These are phyloP conservation scores for Datnioides undecimradiatus DNA, from an alignment of 2,113 vertebrate genomes.

Conservation along the genomic window DNA sequence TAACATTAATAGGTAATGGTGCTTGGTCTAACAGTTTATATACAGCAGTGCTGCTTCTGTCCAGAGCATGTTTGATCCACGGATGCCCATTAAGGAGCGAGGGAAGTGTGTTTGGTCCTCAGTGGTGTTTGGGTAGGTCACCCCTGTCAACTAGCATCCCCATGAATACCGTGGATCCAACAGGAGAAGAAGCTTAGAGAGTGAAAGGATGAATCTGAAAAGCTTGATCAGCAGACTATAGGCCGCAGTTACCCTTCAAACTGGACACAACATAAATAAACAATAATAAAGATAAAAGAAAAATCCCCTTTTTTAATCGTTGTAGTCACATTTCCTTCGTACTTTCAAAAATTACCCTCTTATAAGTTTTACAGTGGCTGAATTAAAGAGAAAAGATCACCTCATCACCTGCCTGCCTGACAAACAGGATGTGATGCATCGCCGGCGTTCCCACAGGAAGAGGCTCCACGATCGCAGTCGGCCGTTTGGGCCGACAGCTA, in stretches of 20 bases:
- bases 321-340: background rate
- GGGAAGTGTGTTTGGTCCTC: too few relatives aligned
- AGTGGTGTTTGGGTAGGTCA: too few relatives aligned
- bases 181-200: background rate
- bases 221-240: background rate
- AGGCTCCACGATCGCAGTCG: background rate
- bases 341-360: background rate
- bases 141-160: too few relatives aligned
- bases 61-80: too few relatives aligned
- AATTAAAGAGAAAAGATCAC: slow-evolving; percentile 1
- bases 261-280: background rate
- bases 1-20: too few relatives aligned
- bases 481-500: background rate
- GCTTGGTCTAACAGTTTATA: too few relatives aligned
- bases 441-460: slow-evolving; percentile 36
- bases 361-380: background rate
- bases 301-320: background rate
- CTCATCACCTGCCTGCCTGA: slow-evolving; percentile 20
- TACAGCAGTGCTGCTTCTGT: too few relatives aligned
- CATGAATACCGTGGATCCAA: too few relatives aligned
- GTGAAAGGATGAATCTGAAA: background rate
- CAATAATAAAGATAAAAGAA: background rate
- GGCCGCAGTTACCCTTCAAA: background rate
- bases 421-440: slow-evolving; percentile 53
- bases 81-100: too few relatives aligned